Percentiles rank a stretch among this genome's conserved stretches.
Evolutionary conservation across 1,140 invertebrate genomes (phyloP).

Genomic region (Drosophila rufa): DNA sequence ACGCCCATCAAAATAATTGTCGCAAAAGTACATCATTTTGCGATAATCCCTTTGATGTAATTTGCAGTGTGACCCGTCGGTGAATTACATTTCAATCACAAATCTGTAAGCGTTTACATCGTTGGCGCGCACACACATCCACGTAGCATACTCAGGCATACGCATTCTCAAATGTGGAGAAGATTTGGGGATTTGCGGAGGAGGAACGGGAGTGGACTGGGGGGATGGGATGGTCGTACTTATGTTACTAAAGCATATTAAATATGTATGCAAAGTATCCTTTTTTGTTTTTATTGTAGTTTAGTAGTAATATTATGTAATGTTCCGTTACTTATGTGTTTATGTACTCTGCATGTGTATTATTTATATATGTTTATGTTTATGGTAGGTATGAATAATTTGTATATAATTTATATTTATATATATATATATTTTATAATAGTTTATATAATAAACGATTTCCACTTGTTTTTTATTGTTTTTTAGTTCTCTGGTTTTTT

Average conservation of each 20-base stretch:
- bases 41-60: too few relatives aligned
- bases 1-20: neutral
- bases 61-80: too few relatives aligned
- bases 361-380: constrained; percentile 54
- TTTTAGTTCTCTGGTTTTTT: constrained; percentile 30
- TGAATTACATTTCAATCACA: too few relatives aligned
- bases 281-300: constrained; percentile 46
- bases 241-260: constrained; percentile 71
- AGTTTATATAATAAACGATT: constrained; percentile 83
- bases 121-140: neutral
- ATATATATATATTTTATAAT: constrained; percentile 61
- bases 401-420: constrained; percentile 61
- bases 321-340: constrained; percentile 77
- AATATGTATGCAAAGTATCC: constrained; percentile 56
- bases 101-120: too few relatives aligned
- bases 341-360: constrained; percentile 59
- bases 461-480: constrained; percentile 37
- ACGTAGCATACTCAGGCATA: constrained; percentile 36
- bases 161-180: constrained; percentile 32
- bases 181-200: neutral
- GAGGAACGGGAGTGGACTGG: neutral
- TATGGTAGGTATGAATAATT: constrained; percentile 57
- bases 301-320: constrained; percentile 78
- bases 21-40: too few relatives aligned
- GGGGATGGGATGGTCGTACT: constrained; percentile 27